These are phyloP conservation scores for Laupala kohalensis DNA, from an alignment of 1,140 invertebrate genomes.

Conservation along the genomic window DNA sequence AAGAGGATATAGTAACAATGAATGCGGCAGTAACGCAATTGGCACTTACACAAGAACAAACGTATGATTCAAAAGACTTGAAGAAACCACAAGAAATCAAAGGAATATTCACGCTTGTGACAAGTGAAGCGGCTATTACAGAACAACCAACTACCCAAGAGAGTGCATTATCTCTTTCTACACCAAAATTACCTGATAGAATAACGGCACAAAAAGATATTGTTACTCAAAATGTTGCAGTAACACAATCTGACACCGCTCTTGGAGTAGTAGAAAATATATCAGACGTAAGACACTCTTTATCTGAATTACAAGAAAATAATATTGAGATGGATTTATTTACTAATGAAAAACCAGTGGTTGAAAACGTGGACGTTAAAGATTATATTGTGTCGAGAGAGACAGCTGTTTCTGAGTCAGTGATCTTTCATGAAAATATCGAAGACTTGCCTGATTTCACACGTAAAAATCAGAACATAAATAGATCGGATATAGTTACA, in stretches of 20 bases:
- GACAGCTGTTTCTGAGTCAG: background rate
- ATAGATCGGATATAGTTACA: background rate
- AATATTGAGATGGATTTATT: too few relatives aligned
- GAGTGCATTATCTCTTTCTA: background rate
- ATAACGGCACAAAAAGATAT: conserved; percentile 15
- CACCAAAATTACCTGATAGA: background rate
- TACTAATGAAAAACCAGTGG: too few relatives aligned
- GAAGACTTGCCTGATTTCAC: background rate
- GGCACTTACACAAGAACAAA: background rate
- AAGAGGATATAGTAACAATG: background rate
- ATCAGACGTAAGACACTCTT: too few relatives aligned
- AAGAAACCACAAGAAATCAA: background rate
- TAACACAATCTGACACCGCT: conserved; percentile 12
- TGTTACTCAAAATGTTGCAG: conserved; percentile 7
- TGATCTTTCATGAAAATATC: background rate
- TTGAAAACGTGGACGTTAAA: too few relatives aligned
- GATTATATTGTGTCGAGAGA: background rate
- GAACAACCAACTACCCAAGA: background rate
- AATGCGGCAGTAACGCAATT: background rate
- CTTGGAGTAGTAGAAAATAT: conserved; percentile 16
- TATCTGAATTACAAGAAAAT: too few relatives aligned
- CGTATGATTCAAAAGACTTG: background rate
- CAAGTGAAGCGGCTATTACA: background rate
- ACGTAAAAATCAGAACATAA: background rate
- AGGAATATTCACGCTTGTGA: background rate